Conservation (phyloP, 2,797 vertebrate species). For the Labroides dimidiatus region DNA sequence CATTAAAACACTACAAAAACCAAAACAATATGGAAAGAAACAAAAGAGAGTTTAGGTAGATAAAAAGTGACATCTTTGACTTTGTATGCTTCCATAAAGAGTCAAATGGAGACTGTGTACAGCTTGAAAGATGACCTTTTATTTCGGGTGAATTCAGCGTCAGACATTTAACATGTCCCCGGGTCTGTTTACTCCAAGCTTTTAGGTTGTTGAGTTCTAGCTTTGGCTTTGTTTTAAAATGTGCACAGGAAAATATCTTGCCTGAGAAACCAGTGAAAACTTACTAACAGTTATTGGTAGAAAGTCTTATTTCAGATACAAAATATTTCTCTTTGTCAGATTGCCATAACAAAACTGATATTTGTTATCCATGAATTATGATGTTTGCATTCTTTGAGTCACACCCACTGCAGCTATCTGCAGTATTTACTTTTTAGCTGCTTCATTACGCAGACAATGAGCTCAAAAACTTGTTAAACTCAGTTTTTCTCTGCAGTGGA, state of each 20-base stretch:
- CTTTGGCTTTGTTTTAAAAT: no score
- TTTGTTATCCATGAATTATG: slow-evolving; percentile 29
- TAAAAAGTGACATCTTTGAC: background rate
- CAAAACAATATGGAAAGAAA: no score
- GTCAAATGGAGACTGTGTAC: no score
- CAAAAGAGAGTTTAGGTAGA: no score
- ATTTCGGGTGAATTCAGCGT: no score
- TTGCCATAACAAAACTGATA: slow-evolving; percentile 14
- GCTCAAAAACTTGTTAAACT: background rate
- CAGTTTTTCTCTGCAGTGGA: background rate
- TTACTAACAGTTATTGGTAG: slow-evolving; percentile 26
- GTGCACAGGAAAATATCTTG: background rate
- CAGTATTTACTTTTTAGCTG: background rate
- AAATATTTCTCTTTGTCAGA: slow-evolving; percentile 7
- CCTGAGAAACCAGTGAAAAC: slow-evolving; percentile 9
- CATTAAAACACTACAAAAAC: no score
- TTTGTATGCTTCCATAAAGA: background rate
- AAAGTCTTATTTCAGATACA: background rate
- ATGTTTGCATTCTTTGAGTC: slow-evolving; percentile 42
- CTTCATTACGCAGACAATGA: background rate
- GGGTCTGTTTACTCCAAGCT: no score
- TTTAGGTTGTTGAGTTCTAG: no score
- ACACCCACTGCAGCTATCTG: slow-evolving; percentile 25
- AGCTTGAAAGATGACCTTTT: no score
- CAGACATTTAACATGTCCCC: no score